Conservation (phyloP, 2,888 invertebrate genomes). For the Lingula anatina region DNA sequence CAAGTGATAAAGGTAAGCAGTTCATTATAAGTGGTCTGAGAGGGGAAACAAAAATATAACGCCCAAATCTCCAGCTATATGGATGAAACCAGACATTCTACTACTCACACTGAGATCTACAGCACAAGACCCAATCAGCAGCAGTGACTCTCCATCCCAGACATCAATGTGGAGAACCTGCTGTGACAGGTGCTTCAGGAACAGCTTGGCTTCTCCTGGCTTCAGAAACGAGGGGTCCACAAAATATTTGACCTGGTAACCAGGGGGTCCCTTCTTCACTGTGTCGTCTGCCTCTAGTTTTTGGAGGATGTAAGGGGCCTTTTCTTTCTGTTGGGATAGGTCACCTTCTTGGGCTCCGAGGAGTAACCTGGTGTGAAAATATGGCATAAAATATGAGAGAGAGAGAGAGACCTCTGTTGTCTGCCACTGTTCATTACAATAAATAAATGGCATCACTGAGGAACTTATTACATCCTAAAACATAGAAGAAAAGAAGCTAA, state of each 20-base stretch:
- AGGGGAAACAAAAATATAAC: too few relatives aligned
- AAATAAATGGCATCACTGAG: too few relatives aligned
- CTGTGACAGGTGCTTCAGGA: constrained; percentile 49
- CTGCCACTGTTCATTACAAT: too few relatives aligned
- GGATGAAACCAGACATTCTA: too few relatives aligned
- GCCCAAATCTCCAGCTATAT: too few relatives aligned
- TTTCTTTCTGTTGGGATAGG: constrained; percentile 27
- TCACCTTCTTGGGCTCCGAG: constrained; percentile 40
- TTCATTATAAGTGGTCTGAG: too few relatives aligned
- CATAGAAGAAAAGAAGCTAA: not conserved
- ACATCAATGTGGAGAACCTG: constrained; percentile 54
- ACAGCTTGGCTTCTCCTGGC: constrained; percentile 47
- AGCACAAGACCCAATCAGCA: constrained; percentile 52
- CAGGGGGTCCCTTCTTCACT: constrained; percentile 43
- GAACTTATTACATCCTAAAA: too few relatives aligned
- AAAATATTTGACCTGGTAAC: constrained; percentile 50
- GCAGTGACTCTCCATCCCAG: constrained; percentile 56
- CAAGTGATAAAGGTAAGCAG: too few relatives aligned
- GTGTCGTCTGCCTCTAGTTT: constrained; percentile 47
- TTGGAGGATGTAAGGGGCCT: constrained; percentile 45
- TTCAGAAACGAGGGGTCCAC: constrained; percentile 51
- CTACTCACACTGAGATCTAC: constrained; percentile 52
- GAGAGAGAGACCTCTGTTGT: too few relatives aligned
- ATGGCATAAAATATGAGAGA: not conserved
- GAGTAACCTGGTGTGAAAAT: constrained; percentile 27